Base-by-base conservation (phyloP, 2,113 vertebrate genomes). In the Mobula hypostoma region DNA sequence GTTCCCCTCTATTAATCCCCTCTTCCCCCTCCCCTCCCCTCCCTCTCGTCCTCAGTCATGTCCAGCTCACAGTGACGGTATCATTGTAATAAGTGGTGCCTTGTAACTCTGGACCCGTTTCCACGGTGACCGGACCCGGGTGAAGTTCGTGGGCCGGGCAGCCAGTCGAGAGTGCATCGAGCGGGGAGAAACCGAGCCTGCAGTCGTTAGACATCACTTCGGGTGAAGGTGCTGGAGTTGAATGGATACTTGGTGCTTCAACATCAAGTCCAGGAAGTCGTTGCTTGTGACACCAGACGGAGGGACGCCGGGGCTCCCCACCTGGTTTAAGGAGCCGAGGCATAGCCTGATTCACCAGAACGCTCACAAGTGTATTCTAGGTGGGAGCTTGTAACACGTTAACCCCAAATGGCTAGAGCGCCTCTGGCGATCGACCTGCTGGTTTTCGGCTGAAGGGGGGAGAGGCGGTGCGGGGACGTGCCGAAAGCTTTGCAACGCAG, bases 221-320 rank as follows among this genome's bases (percentile, higher is more conserved):
- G 48, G 48, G 1, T 48, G 48, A 48, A 48, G 48, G 48, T 48
- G 48, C 48, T 48, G 48, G 48, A 72, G 32, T 27, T 61, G n/a
- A 8, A 93, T 93, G 91, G 91, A 93, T 19, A 76, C 91, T 76
- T 93, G 91, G 91, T 93, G 91, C 8, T 74, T 74, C 21, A 93
- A 93, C 27, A 11, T 93, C 36, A 56, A 14, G 27, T 93, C 91
- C 36, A 93, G 91, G 40, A 40, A 24, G 68, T 48, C 91, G 36
- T 40, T 93, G 91, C 91, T 93, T 32, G 36, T 56, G 1, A 40
- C 91, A 11, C 40, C 68, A 40, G 70, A 72, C 27, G 70, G 70
- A 56, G 91, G 91, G 8, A 27, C 5, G 7, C 32, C 24, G 1
- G 91, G 91, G 32, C 36, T 93, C 32, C 91, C 91, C 68, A 93